These are phyloP conservation scores for Ammodytes marinus DNA, from an alignment of 2,113 vertebrate genomes.

Conservation along the genomic window DNA sequence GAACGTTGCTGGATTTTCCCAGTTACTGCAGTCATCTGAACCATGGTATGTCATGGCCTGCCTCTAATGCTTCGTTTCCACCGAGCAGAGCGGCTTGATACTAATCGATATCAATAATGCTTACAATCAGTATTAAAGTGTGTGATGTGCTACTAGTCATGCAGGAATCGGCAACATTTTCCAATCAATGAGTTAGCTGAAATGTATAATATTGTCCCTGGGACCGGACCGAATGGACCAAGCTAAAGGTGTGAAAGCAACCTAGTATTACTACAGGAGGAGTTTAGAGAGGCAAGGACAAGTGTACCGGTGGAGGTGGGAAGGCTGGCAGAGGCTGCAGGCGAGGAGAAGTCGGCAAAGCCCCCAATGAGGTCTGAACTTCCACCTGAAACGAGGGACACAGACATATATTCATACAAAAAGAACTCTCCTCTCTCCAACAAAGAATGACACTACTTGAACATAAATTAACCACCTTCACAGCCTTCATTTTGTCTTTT, in stretches of 20 bases:
- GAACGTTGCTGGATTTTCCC: neutral
- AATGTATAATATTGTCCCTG: neutral
- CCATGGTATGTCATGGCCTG: no score
- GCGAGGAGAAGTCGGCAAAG: slow-evolving; percentile 96
- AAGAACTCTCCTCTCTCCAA: neutral
- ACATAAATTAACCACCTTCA: neutral
- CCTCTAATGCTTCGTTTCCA: no score
- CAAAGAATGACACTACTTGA: neutral
- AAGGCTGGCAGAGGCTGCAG: slow-evolving; percentile 90
- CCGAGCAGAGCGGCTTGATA: no score
- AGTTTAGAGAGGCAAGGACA: neutral
- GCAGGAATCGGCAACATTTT: no score
- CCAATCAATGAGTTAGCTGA: neutral
- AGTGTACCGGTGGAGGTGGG: slow-evolving; percentile 87
- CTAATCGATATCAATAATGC: no score
- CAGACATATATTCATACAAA: neutral
- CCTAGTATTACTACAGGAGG: neutral
- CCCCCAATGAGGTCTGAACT: slow-evolving; percentile 91
- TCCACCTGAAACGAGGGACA: slow-evolving; percentile 83
- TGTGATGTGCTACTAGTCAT: no score
- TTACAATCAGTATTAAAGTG: no score
- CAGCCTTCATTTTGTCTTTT: neutral
- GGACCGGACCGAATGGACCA: neutral
- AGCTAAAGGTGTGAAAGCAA: neutral
- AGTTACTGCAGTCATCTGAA: neutral